phyloP scores from a whole-genome alignment of 2,113 vertebrate genomes.

The Peucedramus taeniatus region DNA sequence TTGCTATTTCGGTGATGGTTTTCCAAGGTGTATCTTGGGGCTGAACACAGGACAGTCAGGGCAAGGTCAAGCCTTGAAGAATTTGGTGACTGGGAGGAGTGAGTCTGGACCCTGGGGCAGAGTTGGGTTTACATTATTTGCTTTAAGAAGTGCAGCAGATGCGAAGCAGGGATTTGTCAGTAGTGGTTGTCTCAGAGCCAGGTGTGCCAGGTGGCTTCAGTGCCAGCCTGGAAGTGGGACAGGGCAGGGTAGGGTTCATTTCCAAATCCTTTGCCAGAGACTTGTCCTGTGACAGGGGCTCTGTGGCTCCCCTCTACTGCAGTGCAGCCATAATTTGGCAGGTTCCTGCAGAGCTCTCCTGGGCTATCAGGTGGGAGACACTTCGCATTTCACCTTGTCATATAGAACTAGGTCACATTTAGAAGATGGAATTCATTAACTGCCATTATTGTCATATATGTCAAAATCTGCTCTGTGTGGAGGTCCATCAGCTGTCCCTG shows the following conservation, averaged over 20 bases:
- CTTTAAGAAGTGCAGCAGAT: background rate
- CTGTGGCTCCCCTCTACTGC: rapidly evolving
- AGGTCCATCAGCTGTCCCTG: background rate
- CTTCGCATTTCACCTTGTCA: rapidly evolving
- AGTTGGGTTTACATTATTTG: background rate
- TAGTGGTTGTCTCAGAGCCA: background rate
- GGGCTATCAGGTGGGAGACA: background rate
- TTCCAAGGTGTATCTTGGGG: background rate
- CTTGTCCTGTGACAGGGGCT: background rate
- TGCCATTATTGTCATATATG: background rate
- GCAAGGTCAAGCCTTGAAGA: background rate
- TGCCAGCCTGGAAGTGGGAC: background rate
- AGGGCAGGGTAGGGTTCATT: background rate
- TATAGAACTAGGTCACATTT: background rate
- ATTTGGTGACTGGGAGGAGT: background rate
- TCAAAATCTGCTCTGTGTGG: rapidly evolving
- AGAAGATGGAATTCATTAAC: background rate
- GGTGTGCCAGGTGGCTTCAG: background rate
- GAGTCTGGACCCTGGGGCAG: background rate
- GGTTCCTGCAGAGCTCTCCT: background rate
- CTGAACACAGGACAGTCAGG: background rate
- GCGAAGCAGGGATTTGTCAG: rapidly evolving
- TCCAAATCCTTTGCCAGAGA: background rate
- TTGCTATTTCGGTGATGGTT: background rate
- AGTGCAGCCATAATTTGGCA: background rate